Evolutionary conservation across 2,888 invertebrate species (phyloP).

Genomic region (Scaptomyza parva): DNA sequence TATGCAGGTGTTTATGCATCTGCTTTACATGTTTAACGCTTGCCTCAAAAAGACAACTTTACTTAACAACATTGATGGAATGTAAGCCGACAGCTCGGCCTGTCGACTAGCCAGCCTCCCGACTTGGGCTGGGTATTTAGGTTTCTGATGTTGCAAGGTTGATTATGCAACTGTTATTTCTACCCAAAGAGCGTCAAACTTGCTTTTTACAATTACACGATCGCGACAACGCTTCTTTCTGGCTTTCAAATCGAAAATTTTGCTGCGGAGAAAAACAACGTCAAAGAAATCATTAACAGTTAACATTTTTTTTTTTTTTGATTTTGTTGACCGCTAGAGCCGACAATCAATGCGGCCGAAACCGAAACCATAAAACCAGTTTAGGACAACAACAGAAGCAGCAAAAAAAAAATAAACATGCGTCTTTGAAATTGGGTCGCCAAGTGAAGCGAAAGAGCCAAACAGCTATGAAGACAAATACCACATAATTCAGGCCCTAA

Average conservation of each 20-base stretch:
- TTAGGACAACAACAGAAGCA: conserved; percentile 62
- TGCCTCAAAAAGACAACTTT: conserved; percentile 2
- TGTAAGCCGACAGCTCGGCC: conserved; percentile 49
- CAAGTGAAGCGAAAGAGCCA: conserved; percentile 67
- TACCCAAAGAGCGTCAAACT: conserved; percentile 45
- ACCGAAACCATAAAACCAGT: conserved; percentile 68
- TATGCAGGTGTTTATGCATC: conserved; percentile 7
- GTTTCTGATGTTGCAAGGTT: background rate
- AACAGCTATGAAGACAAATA: conserved; percentile 42
- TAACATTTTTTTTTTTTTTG: too few species aligned
- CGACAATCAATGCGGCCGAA: conserved; percentile 64
- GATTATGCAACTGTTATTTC: conserved; percentile 58
- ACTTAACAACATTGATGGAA: conserved; percentile 67
- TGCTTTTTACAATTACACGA: conserved; percentile 53
- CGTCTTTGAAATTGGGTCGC: conserved; percentile 76
- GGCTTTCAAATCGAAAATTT: conserved; percentile 73
- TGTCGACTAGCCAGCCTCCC: conserved; percentile 16
- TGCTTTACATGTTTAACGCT: conserved; percentile 15
- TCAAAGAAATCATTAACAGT: conserved; percentile 76
- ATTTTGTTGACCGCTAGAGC: conserved; percentile 54
- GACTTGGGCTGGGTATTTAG: conserved; percentile 11
- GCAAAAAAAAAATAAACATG: conserved; percentile 55
- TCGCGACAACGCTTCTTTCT: conserved; percentile 60
- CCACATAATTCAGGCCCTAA: conserved; percentile 39
- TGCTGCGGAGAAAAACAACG: conserved; percentile 58